A percentile compares a stretch with the other conserved stretches of the same genome.
These are phyloP conservation scores for Gallinago jamesoni DNA, from an alignment of 2,113 vertebrate species.

Conservation along the genomic window DNA sequence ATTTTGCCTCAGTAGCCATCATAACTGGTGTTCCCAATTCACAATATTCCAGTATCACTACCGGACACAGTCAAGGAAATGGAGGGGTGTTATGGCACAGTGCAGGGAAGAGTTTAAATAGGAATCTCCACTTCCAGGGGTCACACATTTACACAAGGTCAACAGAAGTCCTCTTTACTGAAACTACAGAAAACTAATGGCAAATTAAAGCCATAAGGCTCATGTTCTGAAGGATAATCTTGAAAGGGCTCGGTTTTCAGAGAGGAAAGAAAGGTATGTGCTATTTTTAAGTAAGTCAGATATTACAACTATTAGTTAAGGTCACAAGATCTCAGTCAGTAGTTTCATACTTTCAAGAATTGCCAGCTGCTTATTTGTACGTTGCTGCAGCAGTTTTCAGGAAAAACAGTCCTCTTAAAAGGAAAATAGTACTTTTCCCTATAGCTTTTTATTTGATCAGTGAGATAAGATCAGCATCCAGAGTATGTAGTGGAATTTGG, in stretches of 20 bases:
- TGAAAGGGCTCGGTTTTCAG: background rate
- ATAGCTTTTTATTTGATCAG: background rate
- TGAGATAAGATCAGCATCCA: background rate
- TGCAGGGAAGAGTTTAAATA: background rate
- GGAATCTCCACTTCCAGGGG: background rate
- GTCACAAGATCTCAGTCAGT: background rate
- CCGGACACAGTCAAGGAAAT: background rate
- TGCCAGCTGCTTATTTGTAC: background rate
- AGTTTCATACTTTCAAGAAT: background rate
- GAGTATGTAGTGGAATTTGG: background rate
- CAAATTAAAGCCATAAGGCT: background rate
- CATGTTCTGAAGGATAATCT: background rate
- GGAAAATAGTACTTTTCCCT: background rate
- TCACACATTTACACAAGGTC: background rate
- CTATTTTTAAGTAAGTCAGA: background rate
- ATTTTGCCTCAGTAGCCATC: background rate
- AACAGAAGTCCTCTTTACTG: background rate
- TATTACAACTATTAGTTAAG: background rate
- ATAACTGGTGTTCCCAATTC: background rate
- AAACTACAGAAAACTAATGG: background rate
- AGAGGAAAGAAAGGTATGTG: background rate
- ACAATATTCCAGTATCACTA: background rate
- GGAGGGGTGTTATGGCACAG: background rate
- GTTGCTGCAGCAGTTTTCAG: background rate
- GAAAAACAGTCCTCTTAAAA: background rate